A percentile compares a stretch with the other conserved stretches of the same genome.
Evolutionary conservation across 2,113 vertebrate genomes (phyloP).

Genomic region (Chroicocephalus ridibundus): DNA sequence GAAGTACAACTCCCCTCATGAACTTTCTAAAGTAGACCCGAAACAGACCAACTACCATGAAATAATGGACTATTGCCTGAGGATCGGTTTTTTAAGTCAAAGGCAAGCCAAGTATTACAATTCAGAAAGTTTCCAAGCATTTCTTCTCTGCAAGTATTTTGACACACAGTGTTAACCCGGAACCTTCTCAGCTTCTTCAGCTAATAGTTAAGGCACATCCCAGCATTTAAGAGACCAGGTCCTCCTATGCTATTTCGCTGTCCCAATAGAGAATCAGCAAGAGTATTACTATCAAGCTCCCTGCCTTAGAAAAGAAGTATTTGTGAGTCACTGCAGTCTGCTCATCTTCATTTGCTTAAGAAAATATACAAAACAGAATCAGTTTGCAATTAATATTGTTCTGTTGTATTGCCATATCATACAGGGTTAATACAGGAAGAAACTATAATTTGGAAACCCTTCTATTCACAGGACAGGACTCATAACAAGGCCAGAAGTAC

Average conservation of each 20-base stretch:
- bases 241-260: background rate
- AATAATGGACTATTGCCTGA: background rate
- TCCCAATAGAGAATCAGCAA: background rate
- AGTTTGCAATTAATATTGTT: background rate
- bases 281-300: background rate
- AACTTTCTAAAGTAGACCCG: background rate
- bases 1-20: background rate
- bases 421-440: background rate
- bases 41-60: background rate
- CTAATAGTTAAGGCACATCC: background rate
- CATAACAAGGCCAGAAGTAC: background rate
- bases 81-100: background rate
- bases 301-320: background rate
- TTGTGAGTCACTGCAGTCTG: background rate
- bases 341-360: background rate
- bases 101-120: background rate
- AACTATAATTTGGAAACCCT: background rate
- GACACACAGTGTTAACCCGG: background rate
- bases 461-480: background rate
- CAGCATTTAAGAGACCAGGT: background rate
- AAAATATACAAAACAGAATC: background rate
- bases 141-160: background rate
- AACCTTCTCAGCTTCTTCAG: background rate
- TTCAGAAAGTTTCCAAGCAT: background rate
- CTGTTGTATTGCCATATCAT: fast-evolving